Evolutionary conservation across 2,113 vertebrate genomes (phyloP), one percentile per base, ranked within the genome.

Genomic region (Chamaetylas fuelleborni): DNA sequence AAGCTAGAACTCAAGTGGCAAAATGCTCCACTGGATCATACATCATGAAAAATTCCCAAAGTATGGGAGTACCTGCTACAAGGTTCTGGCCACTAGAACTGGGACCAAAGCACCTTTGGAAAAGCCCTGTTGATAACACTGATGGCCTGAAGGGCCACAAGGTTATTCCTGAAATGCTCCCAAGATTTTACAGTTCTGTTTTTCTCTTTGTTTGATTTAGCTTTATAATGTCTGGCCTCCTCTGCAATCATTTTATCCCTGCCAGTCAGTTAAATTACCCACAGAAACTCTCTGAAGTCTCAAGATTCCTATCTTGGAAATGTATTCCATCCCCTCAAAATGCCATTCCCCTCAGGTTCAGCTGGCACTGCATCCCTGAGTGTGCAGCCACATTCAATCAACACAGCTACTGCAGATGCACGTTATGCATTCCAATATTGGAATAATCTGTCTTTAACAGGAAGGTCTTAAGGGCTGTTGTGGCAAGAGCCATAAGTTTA

Each of bases 401-500:
- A 9, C 45, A 5, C 31, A 62, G 20, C 6, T 91, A 50, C 78
- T 50, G 62, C 0, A 61, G 70, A 62, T 9, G 62, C 33, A 18
- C 1, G 4, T 36, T 42, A 61, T 0, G 16, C 53, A 62, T 47
- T 48, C 54, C 62, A 10, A 69, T 38, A 62, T 8, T 45, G 60
- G n/a, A 94, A 88, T 90, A 62, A 94, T 86, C 93, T 78, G 76
- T 91, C 87, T 92, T 80, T 60, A 83, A 90, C 23, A 34, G 62
- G 40, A 82, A 92, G 43, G 51, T 51, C 92, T 88, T 43, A 50
- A 73, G 87, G 78, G 38, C 38, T 93, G 86, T 66, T 81, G 42
- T 90, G 71, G 85, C 87, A 95, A 93, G 51, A 60, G 60, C 43
- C 34, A 4, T 92, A 93, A 92, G 56, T 85, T 92, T 91, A 96